Evolutionary conservation across 2,888 invertebrate species (phyloP).

Genomic region (Idaea dimidiata): DNA sequence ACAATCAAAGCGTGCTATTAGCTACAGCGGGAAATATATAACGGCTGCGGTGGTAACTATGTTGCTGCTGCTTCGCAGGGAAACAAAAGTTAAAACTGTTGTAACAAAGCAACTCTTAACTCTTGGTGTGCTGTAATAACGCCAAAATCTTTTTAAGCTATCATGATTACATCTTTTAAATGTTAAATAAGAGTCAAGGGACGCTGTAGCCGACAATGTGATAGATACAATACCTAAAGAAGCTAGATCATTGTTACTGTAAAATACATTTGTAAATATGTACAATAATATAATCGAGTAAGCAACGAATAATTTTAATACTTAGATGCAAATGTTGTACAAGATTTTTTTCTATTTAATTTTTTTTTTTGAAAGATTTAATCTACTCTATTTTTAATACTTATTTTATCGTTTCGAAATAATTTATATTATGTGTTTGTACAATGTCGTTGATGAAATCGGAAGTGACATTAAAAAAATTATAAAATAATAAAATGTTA

Average conservation of each 20-base stretch:
- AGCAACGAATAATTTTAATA: slow-evolving; percentile 71
- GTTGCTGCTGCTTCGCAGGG: too few species aligned
- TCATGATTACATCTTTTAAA: too few species aligned
- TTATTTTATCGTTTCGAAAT: slow-evolving; percentile 78
- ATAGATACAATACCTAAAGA: slow-evolving; percentile 79
- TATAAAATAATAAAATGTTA: slow-evolving; percentile 76
- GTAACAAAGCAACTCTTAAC: too few species aligned
- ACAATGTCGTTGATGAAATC: slow-evolving; percentile 74
- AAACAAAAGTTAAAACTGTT: too few species aligned
- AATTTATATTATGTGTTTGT: slow-evolving; percentile 79
- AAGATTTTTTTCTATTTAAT: slow-evolving; percentile 76
- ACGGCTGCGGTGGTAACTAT: too few species aligned
- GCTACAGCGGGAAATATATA: too few species aligned
- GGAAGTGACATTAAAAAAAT: slow-evolving; percentile 76
- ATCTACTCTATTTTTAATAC: slow-evolving; percentile 78
- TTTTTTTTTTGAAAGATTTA: slow-evolving; percentile 78
- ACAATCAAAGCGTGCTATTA: too few species aligned
- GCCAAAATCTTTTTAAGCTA: too few species aligned
- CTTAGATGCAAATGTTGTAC: slow-evolving; percentile 78
- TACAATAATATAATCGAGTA: slow-evolving; percentile 74
- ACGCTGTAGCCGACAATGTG: slow-evolving; percentile 62
- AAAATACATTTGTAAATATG: slow-evolving; percentile 79
- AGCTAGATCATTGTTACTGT: slow-evolving; percentile 80
- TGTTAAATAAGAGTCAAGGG: slow-evolving; percentile 8
- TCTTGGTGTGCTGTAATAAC: too few species aligned